These are phyloP conservation scores for Pegoplata infirma DNA, from an alignment of 2,888 invertebrate species.

Conservation along the genomic window DNA sequence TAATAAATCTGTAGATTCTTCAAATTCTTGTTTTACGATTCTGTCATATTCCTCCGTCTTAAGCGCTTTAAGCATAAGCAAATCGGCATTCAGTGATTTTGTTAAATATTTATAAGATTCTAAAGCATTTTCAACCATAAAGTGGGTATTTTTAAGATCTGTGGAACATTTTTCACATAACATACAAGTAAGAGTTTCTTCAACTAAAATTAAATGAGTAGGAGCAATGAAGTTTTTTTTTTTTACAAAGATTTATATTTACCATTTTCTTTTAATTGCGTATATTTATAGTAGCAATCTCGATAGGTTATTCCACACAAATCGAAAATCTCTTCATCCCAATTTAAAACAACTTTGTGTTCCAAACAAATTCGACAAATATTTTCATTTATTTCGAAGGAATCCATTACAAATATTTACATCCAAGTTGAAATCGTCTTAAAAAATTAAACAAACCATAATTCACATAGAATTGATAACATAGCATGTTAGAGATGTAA, in stretches of 20 bases:
- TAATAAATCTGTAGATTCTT: not conserved
- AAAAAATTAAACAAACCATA: no score
- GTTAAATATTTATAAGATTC: slow-evolving; percentile 2
- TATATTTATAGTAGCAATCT: slow-evolving; percentile 47
- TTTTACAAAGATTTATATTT: no score
- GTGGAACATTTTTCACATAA: slow-evolving; percentile 28
- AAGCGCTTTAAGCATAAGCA: no score
- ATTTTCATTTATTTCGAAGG: not conserved
- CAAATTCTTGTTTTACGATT: not conserved
- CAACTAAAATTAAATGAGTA: slow-evolving; percentile 26
- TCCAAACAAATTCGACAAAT: slow-evolving; percentile 34
- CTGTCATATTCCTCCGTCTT: not conserved
- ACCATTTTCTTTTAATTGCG: slow-evolving; percentile 11
- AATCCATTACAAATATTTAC: no score
- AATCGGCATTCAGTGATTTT: no score
- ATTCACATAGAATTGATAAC: no score
- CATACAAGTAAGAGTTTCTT: slow-evolving; percentile 4
- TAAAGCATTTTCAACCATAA: slow-evolving; percentile 26
- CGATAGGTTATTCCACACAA: slow-evolving; percentile 14
- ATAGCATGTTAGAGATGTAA: no score
- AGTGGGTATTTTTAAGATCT: slow-evolving; percentile 16
- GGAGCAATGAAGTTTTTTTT: no score
- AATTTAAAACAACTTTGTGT: not conserved
- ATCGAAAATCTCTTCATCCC: slow-evolving; percentile 13
- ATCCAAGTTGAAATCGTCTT: no score